Conservation (phyloP, 2,113 vertebrate genomes). For the Antigone vipio region DNA sequence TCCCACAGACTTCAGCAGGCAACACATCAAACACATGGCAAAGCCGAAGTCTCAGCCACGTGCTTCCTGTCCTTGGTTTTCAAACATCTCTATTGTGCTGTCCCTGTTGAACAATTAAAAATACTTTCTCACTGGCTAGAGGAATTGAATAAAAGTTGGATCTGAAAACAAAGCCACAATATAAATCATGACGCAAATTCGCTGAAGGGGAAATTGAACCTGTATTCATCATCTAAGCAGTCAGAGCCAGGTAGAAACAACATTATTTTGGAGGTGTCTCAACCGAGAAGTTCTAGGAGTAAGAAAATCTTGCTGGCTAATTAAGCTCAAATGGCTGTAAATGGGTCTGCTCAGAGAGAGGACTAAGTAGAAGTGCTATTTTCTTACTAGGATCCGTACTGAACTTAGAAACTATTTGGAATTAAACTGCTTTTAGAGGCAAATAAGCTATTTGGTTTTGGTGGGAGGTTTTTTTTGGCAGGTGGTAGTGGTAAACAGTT, state of each 20-base stretch:
- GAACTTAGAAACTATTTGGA: background rate
- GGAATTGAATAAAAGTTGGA: background rate
- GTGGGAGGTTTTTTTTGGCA: accelerated
- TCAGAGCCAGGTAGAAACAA: background rate
- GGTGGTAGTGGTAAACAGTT: too few species aligned
- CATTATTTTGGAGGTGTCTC: background rate
- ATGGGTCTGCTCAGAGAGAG: background rate
- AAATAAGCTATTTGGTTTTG: background rate
- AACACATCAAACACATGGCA: background rate
- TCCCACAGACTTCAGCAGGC: background rate
- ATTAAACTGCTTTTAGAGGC: background rate
- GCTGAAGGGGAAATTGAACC: background rate
- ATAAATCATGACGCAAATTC: background rate
- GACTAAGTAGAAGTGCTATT: background rate
- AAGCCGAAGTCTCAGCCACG: background rate
- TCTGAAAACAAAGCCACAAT: background rate
- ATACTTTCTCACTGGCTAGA: background rate
- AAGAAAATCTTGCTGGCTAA: background rate
- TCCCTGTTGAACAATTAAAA: background rate
- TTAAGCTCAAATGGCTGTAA: background rate
- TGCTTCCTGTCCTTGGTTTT: background rate
- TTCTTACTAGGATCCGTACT: background rate
- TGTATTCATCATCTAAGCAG: background rate
- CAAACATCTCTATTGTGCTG: background rate
- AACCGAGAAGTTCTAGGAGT: background rate